These are phyloP conservation scores for Tyto alba DNA, from an alignment of 2,113 vertebrate species.

Conservation along the genomic window DNA sequence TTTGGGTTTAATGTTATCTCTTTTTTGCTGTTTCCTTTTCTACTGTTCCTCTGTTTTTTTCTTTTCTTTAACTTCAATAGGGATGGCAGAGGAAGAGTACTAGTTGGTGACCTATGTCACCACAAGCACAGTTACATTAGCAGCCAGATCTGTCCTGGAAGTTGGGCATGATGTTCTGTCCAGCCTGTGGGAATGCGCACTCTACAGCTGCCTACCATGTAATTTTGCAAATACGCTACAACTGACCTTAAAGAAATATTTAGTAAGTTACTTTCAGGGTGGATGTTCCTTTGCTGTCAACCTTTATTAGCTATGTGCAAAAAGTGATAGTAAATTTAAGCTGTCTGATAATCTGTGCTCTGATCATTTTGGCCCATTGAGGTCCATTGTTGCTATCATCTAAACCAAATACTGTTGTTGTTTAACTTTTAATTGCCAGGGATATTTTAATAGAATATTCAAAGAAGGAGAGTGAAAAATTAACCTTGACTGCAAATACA, in stretches of 20 bases:
- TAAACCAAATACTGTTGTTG: neutral
- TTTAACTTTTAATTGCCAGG: neutral
- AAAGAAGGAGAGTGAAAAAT: neutral
- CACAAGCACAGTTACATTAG: neutral
- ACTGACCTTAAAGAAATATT: neutral
- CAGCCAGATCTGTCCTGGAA: neutral
- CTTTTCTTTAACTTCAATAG: neutral
- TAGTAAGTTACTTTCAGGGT: neutral
- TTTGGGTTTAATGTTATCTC: neutral
- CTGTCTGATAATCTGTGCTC: neutral
- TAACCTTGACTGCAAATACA: neutral
- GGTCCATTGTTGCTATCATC: neutral
- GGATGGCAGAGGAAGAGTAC: neutral
- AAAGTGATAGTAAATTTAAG: neutral
- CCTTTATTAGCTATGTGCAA: neutral
- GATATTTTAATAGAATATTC: neutral
- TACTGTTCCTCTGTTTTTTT: neutral
- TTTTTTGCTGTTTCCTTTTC: neutral
- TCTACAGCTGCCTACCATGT: neutral
- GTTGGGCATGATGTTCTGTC: neutral
- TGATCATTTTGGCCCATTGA: neutral
- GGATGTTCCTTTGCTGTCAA: neutral
- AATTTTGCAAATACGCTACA: neutral
- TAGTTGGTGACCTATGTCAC: neutral
- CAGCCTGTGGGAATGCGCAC: neutral